Evolutionary conservation across 2,113 vertebrate genomes (phyloP).

Genomic region (Lagenorhynchus albirostris): DNA sequence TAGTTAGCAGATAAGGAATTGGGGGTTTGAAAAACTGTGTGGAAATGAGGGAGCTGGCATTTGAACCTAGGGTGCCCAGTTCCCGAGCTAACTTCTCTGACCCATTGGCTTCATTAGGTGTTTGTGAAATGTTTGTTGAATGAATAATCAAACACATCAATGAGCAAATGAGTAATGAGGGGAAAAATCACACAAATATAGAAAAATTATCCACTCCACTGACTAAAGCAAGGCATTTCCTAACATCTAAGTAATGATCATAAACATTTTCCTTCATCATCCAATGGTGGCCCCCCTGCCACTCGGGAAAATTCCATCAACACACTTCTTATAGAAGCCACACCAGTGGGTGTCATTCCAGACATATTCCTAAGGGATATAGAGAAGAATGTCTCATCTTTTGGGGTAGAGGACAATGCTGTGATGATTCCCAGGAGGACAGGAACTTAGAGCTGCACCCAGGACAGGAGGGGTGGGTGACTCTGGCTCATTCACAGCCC

Average conservation of each 20-base stretch:
- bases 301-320: neutral
- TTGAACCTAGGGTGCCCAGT: neutral
- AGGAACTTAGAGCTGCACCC: neutral
- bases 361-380: neutral
- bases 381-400: neutral
- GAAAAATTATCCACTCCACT: neutral
- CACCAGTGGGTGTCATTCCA: neutral
- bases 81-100: neutral
- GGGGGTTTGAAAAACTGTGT: neutral
- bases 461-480: too few species aligned
- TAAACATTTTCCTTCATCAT: neutral
- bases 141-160: neutral
- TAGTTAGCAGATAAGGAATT: neutral
- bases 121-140: neutral
- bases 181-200: neutral
- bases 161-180: neutral
- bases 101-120: neutral
- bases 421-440: neutral
- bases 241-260: neutral
- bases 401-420: neutral
- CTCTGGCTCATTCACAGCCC: neutral
- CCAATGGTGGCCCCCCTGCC: fast-evolving
- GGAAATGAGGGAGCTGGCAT: neutral
- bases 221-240: neutral
- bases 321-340: neutral